Base-by-base conservation (phyloP, 2,113 vertebrate genomes). In the Fulica atra region DNA sequence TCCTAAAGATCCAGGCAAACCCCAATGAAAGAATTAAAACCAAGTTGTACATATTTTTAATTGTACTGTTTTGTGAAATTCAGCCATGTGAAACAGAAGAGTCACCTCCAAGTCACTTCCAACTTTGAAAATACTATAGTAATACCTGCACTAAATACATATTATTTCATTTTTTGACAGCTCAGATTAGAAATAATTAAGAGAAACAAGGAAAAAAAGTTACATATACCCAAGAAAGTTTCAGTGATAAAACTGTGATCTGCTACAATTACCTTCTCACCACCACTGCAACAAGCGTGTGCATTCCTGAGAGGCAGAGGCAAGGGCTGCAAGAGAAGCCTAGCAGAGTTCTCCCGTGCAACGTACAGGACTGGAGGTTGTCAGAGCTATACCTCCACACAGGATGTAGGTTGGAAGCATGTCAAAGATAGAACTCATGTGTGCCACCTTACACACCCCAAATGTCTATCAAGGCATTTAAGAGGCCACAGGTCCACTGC, bases 381-480 rank as follows among this genome's bases (percentile, higher is more conserved):
- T 85, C 79, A 88, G 68, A 86, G 56, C 82, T 76, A 9, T 70
- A 61, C 81, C 81, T 86, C 81, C 81, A 68, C 61, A 64, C 65
- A 76, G 77, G 86, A 93, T 81, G 71, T 42, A 86, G 26, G 76
- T 4, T 92, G 77, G 88, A 92, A 94, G 86, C 68, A 88, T 60
- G 78, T 92, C 86, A 88, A 86, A 96, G 88, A 83, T 9, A 40
- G 17, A 93, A 82, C 63, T 80, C 56, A 35, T 57, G 89, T 3
- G 28, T 91, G 91, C 80, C 82, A 88, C 86, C 86, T 93, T 66
- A 86, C 61, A 78, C 29, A 8, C 51, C 81, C 40, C 15, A 4
- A 77, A 86, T 63, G 71, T 70, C 91, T 94, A 53, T 46, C 54
- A 54, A 77, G 51, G 56, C 86, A 33, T 64, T 93, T 54, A 59